Percentiles rank a stretch among this genome's conserved stretches.
Evolutionary conservation across 2,888 invertebrate species (phyloP).

Genomic region (Tenodera sinensis): DNA sequence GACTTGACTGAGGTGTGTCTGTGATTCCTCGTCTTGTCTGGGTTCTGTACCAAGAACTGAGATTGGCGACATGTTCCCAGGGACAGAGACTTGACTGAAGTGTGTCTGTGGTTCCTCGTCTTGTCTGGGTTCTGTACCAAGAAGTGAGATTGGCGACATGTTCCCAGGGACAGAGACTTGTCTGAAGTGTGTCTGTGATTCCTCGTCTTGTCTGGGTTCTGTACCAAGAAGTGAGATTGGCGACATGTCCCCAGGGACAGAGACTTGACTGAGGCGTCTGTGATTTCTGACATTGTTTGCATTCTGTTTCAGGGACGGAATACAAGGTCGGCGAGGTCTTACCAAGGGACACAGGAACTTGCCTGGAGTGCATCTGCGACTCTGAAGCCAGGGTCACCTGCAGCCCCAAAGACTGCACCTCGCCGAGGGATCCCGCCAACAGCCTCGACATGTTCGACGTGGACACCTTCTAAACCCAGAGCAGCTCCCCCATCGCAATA

Average conservation of each 20-base stretch:
- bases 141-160: too few relatives aligned
- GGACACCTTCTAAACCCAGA: constrained; percentile 23
- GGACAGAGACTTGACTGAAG: constrained; percentile 67
- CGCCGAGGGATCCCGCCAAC: constrained; percentile 22
- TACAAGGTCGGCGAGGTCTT: constrained; percentile 63
- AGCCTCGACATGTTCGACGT: constrained; percentile 30
- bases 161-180: too few relatives aligned
- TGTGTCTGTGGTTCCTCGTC: constrained; percentile 68
- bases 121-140: too few relatives aligned
- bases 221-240: too few relatives aligned
- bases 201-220: too few relatives aligned
- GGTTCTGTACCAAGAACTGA: constrained; percentile 51
- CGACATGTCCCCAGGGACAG: background rate
- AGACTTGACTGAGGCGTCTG: too few relatives aligned
- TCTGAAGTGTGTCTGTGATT: too few relatives aligned
- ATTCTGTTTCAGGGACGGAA: constrained; percentile 51
- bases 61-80: constrained; percentile 62
- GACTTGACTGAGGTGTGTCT: too few relatives aligned
- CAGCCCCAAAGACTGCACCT: constrained; percentile 41
- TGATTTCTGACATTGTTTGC: background rate
- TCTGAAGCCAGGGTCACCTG: constrained; percentile 57
- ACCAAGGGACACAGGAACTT: constrained; percentile 67
- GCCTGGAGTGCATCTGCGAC: constrained; percentile 65
- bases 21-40: background rate
- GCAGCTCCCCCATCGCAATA: background rate